Conservation (phyloP, 2,797 vertebrate genomes). For the Dicrostonyx torquatus region DNA sequence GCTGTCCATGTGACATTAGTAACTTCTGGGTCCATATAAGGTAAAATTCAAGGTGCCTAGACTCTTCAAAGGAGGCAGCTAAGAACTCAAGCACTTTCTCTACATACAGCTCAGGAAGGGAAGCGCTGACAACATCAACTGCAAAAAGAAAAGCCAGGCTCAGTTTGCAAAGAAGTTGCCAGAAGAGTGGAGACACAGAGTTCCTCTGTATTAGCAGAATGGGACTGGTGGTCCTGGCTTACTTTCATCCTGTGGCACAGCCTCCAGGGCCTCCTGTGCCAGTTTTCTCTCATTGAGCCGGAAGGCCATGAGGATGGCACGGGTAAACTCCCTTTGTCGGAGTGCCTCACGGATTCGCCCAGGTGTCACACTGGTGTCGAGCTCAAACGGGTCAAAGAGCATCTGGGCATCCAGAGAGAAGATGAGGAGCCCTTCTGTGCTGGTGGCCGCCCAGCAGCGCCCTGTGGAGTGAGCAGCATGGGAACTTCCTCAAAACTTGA, state of each 20-base stretch:
- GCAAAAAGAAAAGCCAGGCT: background rate
- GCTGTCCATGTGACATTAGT: constrained; percentile 93
- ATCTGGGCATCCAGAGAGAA: constrained; percentile 94
- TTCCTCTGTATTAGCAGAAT: background rate
- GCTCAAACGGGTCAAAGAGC: constrained; percentile 96
- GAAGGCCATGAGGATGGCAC: constrained; percentile 94
- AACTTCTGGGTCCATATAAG: constrained; percentile 93
- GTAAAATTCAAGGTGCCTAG: constrained; percentile 96
- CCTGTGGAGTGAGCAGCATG: constrained; percentile 84
- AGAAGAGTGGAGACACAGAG: fast-evolving
- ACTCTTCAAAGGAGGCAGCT: constrained; percentile 91
- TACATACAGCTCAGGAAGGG: constrained; percentile 94
- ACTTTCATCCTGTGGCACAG: constrained; percentile 92
- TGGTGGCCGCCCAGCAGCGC: constrained; percentile 95
- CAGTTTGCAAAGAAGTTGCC: background rate
- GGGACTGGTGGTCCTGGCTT: background rate
- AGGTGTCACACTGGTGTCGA: constrained; percentile 96
- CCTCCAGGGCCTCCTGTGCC: constrained; percentile 93
- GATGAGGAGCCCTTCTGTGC: constrained; percentile 96
- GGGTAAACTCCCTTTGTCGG: constrained; percentile 88
- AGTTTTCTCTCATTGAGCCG: constrained; percentile 93
- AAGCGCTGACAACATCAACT: constrained; percentile 93
- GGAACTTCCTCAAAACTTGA: background rate
- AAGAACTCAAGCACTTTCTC: constrained; percentile 94
- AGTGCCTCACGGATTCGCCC: constrained; percentile 89